Evolutionary conservation across 1,140 invertebrate genomes (phyloP), one percentile per base, ranked within the genome.

Genomic region (Apis florea): DNA sequence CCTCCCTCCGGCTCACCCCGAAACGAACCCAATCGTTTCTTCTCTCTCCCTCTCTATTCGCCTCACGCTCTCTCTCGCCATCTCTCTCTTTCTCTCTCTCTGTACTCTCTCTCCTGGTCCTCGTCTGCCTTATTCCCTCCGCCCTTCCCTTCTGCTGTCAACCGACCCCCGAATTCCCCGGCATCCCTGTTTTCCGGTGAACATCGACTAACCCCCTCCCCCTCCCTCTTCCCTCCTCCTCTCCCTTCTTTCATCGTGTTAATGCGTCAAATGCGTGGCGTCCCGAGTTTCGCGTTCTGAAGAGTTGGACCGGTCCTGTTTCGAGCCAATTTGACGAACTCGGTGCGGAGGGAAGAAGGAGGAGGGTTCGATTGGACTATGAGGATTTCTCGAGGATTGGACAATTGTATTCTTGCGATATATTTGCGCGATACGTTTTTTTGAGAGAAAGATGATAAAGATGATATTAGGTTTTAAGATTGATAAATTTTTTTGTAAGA

Each of bases 1-100:
- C 91, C 91, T 90, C 92, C 89, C 85, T 40, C 73, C 76, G 83
- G 83, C 85, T 90, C 88, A 88, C 88, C 90, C 90, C 90, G 86
- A 89, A 91, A 90, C 90, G 91, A 91, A 90, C 81, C 72, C 83
- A 81, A 54, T 77, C 64, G 53, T 74, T 74, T 58, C 56, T 67
- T 85, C 85, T 85, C 79, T 76, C 81, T 61, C 66, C 47, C 54
- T 75, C 59, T 54, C 84, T 82, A 63, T 74, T 31, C 53, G 79
- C 71, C 63, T 51, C 17, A 40, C 64, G 51, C 40, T 53, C 51
- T 31, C 15, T 66, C 63, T 64, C 63, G 19, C 10, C 10, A 9
- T 40, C 63, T 11, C 63, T 58, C 84, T 79, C 49, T 74, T 51
- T 72, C 78, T 72, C 54, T 26, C 17, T 31, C 26, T 17, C 1